Evolutionary conservation across 1,140 invertebrate genomes (phyloP), one percentile per base, ranked within the genome.

Genomic region (Drosophila mauritiana): DNA sequence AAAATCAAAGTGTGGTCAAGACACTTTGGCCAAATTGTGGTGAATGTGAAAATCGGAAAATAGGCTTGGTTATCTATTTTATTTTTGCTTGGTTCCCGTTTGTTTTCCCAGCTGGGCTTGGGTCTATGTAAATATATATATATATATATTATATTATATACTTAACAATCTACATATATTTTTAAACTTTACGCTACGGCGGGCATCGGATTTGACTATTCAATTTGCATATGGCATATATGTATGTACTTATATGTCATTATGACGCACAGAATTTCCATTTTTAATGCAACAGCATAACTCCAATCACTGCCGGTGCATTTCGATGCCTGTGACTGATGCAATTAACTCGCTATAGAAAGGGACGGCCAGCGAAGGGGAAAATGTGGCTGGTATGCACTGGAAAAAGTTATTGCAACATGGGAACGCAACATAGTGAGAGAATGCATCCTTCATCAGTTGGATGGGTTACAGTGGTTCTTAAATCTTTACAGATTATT

Each of bases 81-180:
- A 49, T 43, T 57, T 27, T 42, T 48, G 4, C 48, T 67, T 42
- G 31, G 11, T 52, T 59, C 25, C 37, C 13, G 27, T 62, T 40
- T 4, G 13, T 27, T 37, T 45, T 12, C 39, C 61, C 61, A 78
- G 49, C 58, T 82, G 80, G 62, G 58, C 53, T 78, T 74, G 80
- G 80, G 45, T 61, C 57, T 65, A 37, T 74, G 74, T 83, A 62
- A 56, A 56, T 68, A 68, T 40, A 54, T 31, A 17, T 40, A 54
- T 31, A 17, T 17, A n/a, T 36, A n/a, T 36, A 36, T 22, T 22
- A 3, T 22, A 22, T 22, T 22, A 22, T 22, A 3, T 22, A 2
- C 20, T 20, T 20, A 20, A 20, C 20, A 20, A 1, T 20, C 2
- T 20, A 20, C 20, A 20, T 2, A 20, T 20, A 20, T 20, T 20